These are phyloP conservation scores for Pterostichus madidus DNA, from an alignment of 2,888 invertebrate genomes.

Conservation along the genomic window DNA sequence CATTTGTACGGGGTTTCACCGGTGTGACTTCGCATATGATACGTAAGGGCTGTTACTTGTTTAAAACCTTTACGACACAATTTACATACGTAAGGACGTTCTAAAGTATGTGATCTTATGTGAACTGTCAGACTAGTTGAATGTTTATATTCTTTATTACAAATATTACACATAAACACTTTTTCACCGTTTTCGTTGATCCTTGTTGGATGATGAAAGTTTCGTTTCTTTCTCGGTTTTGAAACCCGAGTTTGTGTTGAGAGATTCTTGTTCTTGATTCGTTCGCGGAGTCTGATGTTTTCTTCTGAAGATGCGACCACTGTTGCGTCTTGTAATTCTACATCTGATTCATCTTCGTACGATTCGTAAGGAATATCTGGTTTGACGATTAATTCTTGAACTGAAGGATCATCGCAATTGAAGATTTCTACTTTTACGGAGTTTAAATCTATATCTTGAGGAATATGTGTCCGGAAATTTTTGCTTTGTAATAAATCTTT, in stretches of 20 bases:
- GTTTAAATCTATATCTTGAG: constrained; percentile 28
- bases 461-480: neutral
- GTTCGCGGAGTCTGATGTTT: constrained; percentile 65
- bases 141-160: constrained; percentile 70
- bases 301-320: constrained; percentile 68
- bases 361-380: constrained; percentile 14
- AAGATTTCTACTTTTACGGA: constrained; percentile 25
- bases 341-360: neutral
- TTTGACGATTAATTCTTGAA: constrained; percentile 51
- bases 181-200: constrained; percentile 68
- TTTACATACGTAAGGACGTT: constrained; percentile 74
- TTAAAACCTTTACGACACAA: constrained; percentile 74
- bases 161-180: constrained; percentile 69
- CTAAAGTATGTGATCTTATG: constrained; percentile 73
- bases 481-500: constrained; percentile 13
- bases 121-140: constrained; percentile 73
- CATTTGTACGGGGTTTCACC: constrained; percentile 73
- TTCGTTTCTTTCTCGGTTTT: constrained; percentile 25
- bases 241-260: neutral
- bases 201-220: neutral
- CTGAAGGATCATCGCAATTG: constrained; percentile 40
- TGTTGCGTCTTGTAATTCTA: constrained; percentile 39
- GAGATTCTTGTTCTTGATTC: constrained; percentile 63
- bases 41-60: constrained; percentile 72
- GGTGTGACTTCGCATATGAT: constrained; percentile 74